These are phyloP conservation scores for Otus sunia DNA, from an alignment of 2,113 vertebrate genomes.

Conservation along the genomic window DNA sequence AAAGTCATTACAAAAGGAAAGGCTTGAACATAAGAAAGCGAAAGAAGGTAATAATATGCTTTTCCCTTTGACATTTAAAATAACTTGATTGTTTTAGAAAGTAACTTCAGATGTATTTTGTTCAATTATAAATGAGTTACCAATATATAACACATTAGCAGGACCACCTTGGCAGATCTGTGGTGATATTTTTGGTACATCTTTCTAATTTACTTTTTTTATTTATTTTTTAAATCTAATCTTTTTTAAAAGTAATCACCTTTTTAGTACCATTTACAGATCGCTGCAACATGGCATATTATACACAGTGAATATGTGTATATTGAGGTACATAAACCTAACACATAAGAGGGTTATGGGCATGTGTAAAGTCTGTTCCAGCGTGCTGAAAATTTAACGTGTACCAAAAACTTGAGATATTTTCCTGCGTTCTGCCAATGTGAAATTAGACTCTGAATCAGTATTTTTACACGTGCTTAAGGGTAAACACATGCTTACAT, in stretches of 20 bases:
- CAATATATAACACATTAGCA: neutral
- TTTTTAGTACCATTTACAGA: neutral
- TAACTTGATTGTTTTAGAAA: neutral
- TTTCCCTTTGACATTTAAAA: neutral
- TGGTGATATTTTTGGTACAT: neutral
- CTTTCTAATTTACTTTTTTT: neutral
- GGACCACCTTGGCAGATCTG: neutral
- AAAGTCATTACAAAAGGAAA: slow-evolving; percentile 97
- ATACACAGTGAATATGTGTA: neutral
- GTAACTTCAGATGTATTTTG: neutral
- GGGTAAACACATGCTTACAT: neutral
- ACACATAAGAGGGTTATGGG: fast-evolving
- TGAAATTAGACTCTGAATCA: neutral
- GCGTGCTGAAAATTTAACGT: neutral
- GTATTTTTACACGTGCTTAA: neutral
- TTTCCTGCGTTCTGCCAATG: neutral
- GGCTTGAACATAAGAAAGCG: slow-evolving; percentile 95
- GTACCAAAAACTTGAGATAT: neutral
- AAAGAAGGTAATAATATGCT: slow-evolving; percentile 88
- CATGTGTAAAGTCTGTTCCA: neutral
- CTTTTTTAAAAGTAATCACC: neutral
- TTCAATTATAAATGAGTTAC: neutral
- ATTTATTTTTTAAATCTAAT: neutral
- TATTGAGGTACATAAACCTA: neutral
- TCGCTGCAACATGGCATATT: neutral